Evolutionary conservation across 2,113 vertebrate species (phyloP), one percentile per base, ranked within the genome.

Genomic region (Dipodomys stephensi): DNA sequence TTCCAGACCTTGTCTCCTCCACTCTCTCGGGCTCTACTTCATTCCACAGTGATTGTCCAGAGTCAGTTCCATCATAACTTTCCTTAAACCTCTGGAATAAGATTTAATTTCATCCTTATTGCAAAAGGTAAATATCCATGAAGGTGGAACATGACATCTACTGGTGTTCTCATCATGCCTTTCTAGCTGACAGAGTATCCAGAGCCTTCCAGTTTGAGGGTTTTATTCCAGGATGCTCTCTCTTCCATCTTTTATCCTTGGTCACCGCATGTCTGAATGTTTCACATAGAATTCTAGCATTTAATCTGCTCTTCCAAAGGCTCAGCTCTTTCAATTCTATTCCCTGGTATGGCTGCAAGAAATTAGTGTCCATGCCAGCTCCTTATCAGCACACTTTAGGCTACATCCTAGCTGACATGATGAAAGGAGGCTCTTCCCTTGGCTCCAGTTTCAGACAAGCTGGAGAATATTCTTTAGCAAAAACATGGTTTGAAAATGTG

Each of bases 391-490:
- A 22, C 20, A 25, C 8, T 74, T 64, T 78, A 7, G 32, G 30
- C 27, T 82, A 68, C 92, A 73, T 94, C 7, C 22, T 72, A 76
- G 74, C 32, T 65, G 7, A 93, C 81, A 39, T 83, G 77, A 80
- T 7, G 80, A 46, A 15, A 62, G n/a, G 46, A 73, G 27, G 6
- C 19, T 77, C 25, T 87, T 87, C 12, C 32, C 64, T 1, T 7
- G 39, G 9, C 22, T 32, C 28, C 6, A 18, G 22, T 69, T 90
- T 82, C 39, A 87, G 88, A 73, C 1, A 22, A 25, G 8, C 25
- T 85, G 78, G 71, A 74, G 49, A 88, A 78, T 85, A 9, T 87
- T 81, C 57, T 87, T 71, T 35, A 87, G 85, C 49, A 81, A 87
- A 90, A 90, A 92, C 2, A 44, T 25, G 20, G 65, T 28, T 28